phyloP scores from a whole-genome alignment of 2,888 invertebrate species.

The Danaus chrysippus region DNA sequence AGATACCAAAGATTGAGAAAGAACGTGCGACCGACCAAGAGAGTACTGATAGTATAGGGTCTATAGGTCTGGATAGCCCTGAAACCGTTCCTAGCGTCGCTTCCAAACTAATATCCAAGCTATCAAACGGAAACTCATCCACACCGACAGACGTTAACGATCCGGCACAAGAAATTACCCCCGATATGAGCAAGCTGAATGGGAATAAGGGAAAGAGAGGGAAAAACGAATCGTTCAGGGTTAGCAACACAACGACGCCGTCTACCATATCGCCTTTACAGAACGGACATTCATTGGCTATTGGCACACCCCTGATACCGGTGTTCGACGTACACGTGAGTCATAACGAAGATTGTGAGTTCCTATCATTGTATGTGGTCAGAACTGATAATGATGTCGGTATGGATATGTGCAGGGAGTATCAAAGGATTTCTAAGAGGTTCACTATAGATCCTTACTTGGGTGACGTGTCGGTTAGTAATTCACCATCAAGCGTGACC shows the following conservation, averaged over 20 bases:
- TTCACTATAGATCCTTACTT: conserved; percentile 71
- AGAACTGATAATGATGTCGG: conserved; percentile 70
- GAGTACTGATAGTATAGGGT: conserved; percentile 65
- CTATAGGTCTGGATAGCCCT: conserved; percentile 60
- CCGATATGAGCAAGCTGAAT: conserved; percentile 58
- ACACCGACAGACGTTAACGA: conserved; percentile 62
- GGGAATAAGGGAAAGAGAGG: conserved; percentile 50
- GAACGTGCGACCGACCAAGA: conserved; percentile 66
- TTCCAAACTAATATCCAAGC: conserved; percentile 66
- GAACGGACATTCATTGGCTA: conserved; percentile 67
- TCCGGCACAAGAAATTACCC: conserved; percentile 58
- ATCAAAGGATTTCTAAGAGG: conserved; percentile 69
- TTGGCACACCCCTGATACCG: conserved; percentile 63
- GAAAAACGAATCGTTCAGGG: conserved; percentile 63
- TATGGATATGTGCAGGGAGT: conserved; percentile 71
- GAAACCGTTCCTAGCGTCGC: conserved; percentile 57
- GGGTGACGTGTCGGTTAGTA: conserved; percentile 65
- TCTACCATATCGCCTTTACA: conserved; percentile 72
- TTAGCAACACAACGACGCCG: conserved; percentile 66
- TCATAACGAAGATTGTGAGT: conserved; percentile 70
- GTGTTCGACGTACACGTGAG: conserved; percentile 68
- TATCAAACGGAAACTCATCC: conserved; percentile 72
- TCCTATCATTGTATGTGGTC: conserved; percentile 66
- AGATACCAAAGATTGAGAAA: conserved; percentile 45
- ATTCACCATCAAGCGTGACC: conserved; percentile 72